phyloP scores from a whole-genome alignment of 92 coral and sea anemone species.

The Pocillopora meandrina region DNA sequence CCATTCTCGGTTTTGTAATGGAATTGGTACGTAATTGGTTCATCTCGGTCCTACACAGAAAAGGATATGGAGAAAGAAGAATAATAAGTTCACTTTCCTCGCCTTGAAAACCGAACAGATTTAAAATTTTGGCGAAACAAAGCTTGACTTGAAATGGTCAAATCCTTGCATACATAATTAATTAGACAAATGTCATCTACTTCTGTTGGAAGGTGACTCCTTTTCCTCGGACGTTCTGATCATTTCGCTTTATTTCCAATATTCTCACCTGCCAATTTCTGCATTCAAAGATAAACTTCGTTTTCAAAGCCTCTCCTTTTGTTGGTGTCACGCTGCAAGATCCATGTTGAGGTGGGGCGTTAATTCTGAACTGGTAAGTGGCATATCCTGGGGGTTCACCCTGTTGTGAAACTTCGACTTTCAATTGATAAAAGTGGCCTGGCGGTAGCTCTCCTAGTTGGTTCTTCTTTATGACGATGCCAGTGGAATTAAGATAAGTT shows the following conservation, averaged over 20 bases:
- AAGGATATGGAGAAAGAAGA: neutral
- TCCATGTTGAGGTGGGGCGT: conserved; percentile 68
- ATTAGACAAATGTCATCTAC: neutral
- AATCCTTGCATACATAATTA: too few relatives aligned
- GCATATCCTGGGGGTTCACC: conserved; percentile 62
- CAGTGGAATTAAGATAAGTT: conserved; percentile 60
- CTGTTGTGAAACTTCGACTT: conserved; percentile 35
- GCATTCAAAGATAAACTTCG: conserved; percentile 60
- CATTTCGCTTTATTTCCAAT: neutral
- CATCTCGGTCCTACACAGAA: conserved; percentile 22
- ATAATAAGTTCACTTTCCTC: neutral
- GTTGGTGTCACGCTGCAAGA: conserved; percentile 58
- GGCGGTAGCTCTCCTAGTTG: conserved; percentile 18
- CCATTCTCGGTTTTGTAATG: conserved; percentile 69
- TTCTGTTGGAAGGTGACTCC: too few relatives aligned
- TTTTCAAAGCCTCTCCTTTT: conserved; percentile 60
- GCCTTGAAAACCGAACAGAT: too few relatives aligned
- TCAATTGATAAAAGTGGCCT: conserved; percentile 42
- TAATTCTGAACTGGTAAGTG: conserved; percentile 59
- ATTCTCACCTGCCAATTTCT: conserved; percentile 49
- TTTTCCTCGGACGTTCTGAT: neutral
- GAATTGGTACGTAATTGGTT: conserved; percentile 70
- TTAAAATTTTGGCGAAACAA: neutral
- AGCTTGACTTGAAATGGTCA: neutral
- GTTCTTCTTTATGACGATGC: conserved; percentile 47